Evolutionary conservation across 2,888 invertebrate genomes (phyloP).

Genomic region (Baccha elongata): DNA sequence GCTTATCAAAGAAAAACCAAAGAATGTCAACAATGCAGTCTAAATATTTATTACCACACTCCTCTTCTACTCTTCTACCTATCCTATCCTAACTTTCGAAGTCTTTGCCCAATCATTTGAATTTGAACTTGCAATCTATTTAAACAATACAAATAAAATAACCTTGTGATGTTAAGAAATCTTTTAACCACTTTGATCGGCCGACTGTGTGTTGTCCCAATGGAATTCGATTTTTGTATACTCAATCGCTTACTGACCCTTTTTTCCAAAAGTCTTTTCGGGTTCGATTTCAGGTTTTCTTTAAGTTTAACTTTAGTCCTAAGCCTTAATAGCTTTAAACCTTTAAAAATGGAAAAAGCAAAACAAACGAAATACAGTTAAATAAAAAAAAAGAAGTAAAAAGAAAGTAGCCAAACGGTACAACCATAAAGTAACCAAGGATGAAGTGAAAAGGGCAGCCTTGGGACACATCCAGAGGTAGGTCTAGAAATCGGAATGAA

Average conservation of each 20-base stretch:
- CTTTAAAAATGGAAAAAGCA: conserved; percentile 14
- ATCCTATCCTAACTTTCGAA: too few species aligned
- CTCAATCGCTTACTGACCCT: conserved; percentile 38
- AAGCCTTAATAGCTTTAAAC: conserved; percentile 55
- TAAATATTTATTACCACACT: conserved; percentile 54
- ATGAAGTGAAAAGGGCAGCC: conserved; percentile 46
- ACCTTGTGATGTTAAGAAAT: neutral
- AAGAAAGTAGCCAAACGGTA: conserved; percentile 20
- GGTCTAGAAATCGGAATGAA: neutral
- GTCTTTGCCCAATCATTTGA: conserved; percentile 56
- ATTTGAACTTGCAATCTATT: conserved; percentile 52
- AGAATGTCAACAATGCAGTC: conserved; percentile 63
- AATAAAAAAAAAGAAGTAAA: neutral
- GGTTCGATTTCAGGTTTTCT: conserved; percentile 40
- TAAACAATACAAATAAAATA: neutral
- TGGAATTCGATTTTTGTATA: conserved; percentile 63
- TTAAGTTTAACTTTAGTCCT: conserved; percentile 48
- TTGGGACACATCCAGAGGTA: conserved; percentile 33
- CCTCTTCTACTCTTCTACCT: neutral
- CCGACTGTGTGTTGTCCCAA: conserved; percentile 47
- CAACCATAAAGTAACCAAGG: conserved; percentile 32
- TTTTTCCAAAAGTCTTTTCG: conserved; percentile 46
- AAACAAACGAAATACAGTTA: conserved; percentile 24
- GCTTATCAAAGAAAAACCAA: conserved; percentile 20
- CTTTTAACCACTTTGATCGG: conserved; percentile 35